phyloP scores from a whole-genome alignment of 2,888 invertebrate genomes.

The Synanthedon myopaeformis region DNA sequence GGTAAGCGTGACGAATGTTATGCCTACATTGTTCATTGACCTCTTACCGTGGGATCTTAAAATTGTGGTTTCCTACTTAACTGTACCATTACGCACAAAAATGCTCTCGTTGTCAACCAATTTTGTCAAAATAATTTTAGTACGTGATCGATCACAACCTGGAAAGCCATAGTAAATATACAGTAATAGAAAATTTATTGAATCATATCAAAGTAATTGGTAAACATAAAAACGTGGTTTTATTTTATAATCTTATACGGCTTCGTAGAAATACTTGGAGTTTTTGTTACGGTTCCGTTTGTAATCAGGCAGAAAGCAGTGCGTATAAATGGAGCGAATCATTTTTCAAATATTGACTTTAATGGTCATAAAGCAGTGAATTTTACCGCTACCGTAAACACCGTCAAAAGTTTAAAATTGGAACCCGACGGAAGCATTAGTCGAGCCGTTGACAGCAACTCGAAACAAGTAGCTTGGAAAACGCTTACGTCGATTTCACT shows the following conservation, averaged over 20 bases:
- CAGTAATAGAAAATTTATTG: not conserved
- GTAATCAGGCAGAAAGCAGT: not conserved
- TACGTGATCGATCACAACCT: slow-evolving; percentile 15
- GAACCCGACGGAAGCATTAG: slow-evolving; percentile 64
- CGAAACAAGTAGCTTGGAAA: slow-evolving; percentile 56
- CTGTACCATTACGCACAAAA: slow-evolving; percentile 42
- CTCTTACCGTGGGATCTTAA: slow-evolving; percentile 50
- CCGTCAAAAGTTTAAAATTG: slow-evolving; percentile 63
- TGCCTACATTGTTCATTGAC: slow-evolving; percentile 41
- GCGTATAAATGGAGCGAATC: not conserved
- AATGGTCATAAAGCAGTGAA: slow-evolving; percentile 35
- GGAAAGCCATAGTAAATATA: slow-evolving; percentile 29
- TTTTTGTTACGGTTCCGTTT: not conserved
- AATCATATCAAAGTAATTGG: not conserved
- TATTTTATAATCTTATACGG: not conserved
- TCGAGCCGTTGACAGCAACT: slow-evolving; percentile 55
- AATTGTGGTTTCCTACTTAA: slow-evolving; percentile 50
- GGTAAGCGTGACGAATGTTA: slow-evolving; percentile 37
- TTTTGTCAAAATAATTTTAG: slow-evolving; percentile 16
- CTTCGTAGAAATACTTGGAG: not conserved
- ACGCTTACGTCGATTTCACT: slow-evolving; percentile 48
- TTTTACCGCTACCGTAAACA: slow-evolving; percentile 35
- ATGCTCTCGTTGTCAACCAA: slow-evolving; percentile 31
- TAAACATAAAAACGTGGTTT: not conserved
- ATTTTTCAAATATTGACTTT: slow-evolving; percentile 4